Conservation (phyloP, 2,888 invertebrate genomes). For the Agrilus biguttatus region DNA sequence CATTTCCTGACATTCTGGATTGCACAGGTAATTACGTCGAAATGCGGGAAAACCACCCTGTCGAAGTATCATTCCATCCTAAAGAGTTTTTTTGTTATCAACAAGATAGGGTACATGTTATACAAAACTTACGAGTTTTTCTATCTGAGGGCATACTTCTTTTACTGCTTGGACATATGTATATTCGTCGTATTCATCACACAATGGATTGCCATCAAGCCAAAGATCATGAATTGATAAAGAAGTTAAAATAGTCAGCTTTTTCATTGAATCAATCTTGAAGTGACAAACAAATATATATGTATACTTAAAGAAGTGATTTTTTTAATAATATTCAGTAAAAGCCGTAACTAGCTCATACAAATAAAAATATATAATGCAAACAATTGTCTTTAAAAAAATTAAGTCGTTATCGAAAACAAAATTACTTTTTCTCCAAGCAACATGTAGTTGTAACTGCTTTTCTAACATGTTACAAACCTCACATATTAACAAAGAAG, state of each 20-base stretch:
- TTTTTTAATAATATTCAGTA: too few species aligned
- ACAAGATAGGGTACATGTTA: not conserved
- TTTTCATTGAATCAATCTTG: slow-evolving; percentile 17
- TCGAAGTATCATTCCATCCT: slow-evolving; percentile 38
- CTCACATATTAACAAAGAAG: too few species aligned
- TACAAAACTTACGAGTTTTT: slow-evolving; percentile 33
- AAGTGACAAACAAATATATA: not conserved
- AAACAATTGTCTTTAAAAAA: too few species aligned
- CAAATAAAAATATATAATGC: too few species aligned
- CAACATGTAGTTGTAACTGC: too few species aligned
- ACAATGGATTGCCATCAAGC: slow-evolving; percentile 58
- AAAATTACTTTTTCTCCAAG: too few species aligned
- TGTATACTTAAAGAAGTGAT: too few species aligned
- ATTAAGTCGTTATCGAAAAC: too few species aligned
- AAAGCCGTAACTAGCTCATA: too few species aligned
- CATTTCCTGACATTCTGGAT: slow-evolving; percentile 31
- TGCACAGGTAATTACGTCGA: slow-evolving; percentile 38
- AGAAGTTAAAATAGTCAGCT: slow-evolving; percentile 15
- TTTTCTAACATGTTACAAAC: too few species aligned
- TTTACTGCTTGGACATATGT: slow-evolving; percentile 43
- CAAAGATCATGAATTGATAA: slow-evolving; percentile 28
- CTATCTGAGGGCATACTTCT: slow-evolving; percentile 37
- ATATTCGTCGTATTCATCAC: slow-evolving; percentile 44
- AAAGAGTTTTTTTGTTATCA: slow-evolving; percentile 6
- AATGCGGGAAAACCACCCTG: slow-evolving; percentile 31